Percentiles rank a stretch among this genome's conserved stretches.
Evolutionary conservation across 1,140 invertebrate genomes (phyloP).

Genomic region (Pinna nobilis): DNA sequence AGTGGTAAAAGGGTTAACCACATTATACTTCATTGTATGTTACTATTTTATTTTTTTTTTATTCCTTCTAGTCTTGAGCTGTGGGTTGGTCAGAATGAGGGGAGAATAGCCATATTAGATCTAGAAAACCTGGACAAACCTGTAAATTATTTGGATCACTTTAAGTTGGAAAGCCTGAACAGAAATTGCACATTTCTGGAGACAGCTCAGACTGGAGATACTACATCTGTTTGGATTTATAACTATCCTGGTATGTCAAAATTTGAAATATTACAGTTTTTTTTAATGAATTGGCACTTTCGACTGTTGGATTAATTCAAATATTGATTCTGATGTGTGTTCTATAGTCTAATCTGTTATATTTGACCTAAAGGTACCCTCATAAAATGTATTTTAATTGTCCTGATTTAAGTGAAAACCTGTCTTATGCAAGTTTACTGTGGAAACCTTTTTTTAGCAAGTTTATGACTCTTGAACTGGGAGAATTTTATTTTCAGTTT

Average conservation of each 20-base stretch:
- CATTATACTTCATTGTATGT: not conserved
- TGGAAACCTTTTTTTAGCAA: too few species aligned
- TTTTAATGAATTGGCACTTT: too few species aligned
- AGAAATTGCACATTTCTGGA: slow-evolving; percentile 53
- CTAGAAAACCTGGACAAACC: slow-evolving; percentile 1
- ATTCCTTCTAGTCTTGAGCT: slow-evolving; percentile 43
- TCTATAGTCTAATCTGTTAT: too few species aligned
- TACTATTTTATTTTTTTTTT: not conserved
- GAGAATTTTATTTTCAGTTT: too few species aligned
- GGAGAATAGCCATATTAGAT: slow-evolving; percentile 48
- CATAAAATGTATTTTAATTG: too few species aligned
- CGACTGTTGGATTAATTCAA: too few species aligned
- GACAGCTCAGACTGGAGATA: slow-evolving; percentile 10
- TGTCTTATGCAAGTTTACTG: too few species aligned
- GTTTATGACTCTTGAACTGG: too few species aligned
- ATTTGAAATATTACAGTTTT: too few species aligned
- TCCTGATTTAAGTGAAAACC: too few species aligned
- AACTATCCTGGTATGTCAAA: slow-evolving; percentile 55
- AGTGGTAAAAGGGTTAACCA: not conserved
- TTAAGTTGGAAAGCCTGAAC: slow-evolving; percentile 24
- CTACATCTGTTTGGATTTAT: slow-evolving; percentile 54
- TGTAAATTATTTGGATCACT: slow-evolving; percentile 33
- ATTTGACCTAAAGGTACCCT: too few species aligned
- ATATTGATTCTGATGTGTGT: too few species aligned
- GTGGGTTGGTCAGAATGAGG: slow-evolving; percentile 54